Evolutionary conservation across 2,888 invertebrate genomes (phyloP).

Genomic region (Drosophila anomalata): DNA sequence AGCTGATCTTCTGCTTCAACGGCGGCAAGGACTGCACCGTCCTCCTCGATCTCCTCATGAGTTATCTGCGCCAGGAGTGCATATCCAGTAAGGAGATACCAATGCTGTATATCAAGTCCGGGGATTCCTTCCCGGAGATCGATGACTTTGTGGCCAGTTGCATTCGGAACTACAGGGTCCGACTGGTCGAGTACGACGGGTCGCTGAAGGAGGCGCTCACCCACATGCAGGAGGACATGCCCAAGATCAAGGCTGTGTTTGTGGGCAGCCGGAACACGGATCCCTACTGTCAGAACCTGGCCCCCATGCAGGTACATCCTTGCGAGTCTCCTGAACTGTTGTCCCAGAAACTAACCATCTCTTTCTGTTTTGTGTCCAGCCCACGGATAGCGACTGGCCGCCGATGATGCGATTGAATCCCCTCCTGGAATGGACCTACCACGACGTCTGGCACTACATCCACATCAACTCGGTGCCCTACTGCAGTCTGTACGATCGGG

Average conservation of each 20-base stretch:
- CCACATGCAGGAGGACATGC: slow-evolving; percentile 86
- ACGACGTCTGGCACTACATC: slow-evolving; percentile 96
- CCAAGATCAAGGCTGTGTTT: slow-evolving; percentile 90
- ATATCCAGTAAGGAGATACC: slow-evolving; percentile 85
- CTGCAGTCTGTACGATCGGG: slow-evolving; percentile 94
- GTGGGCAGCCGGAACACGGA: slow-evolving; percentile 97
- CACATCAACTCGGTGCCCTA: slow-evolving; percentile 92
- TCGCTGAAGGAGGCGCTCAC: slow-evolving; percentile 90
- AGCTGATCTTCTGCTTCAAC: slow-evolving; percentile 96
- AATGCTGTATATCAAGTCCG: slow-evolving; percentile 91
- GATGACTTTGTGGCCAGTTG: slow-evolving; percentile 92
- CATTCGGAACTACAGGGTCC: slow-evolving; percentile 89
- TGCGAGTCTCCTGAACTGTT: background rate
- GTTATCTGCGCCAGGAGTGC: slow-evolving; percentile 76
- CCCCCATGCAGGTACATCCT: slow-evolving; percentile 87
- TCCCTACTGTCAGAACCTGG: slow-evolving; percentile 89
- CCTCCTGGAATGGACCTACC: slow-evolving; percentile 95
- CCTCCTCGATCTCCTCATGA: slow-evolving; percentile 88
- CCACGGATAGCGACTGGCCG: slow-evolving; percentile 96
- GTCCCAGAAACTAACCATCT: background rate
- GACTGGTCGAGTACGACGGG: slow-evolving; percentile 88
- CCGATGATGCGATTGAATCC: slow-evolving; percentile 94
- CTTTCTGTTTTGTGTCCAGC: slow-evolving; percentile 83
- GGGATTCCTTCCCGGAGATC: slow-evolving; percentile 93
- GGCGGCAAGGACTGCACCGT: slow-evolving; percentile 99